Percentiles rank a stretch among this genome's conserved stretches.
These are phyloP conservation scores for Trematomus loennbergii DNA, from an alignment of 2,113 vertebrate genomes.

Conservation along the genomic window DNA sequence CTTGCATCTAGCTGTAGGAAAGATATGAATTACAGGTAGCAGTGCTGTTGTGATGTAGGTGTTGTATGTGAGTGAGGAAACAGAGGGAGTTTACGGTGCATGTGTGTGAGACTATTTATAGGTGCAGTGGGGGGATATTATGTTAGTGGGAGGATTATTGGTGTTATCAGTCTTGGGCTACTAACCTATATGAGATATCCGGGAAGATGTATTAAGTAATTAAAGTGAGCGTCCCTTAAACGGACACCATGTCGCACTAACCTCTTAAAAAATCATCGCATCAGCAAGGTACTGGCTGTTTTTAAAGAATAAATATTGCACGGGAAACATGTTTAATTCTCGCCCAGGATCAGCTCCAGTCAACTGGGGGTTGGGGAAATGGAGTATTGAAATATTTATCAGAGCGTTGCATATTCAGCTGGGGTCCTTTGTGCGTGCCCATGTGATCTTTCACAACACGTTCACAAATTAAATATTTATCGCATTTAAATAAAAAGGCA, in stretches of 20 bases:
- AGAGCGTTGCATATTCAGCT: conserved; percentile 84
- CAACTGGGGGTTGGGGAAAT: conserved; percentile 80
- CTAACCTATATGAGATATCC: conserved; percentile 51
- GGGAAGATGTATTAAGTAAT: conserved; percentile 37
- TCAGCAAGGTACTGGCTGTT: conserved; percentile 53
- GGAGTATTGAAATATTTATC: conserved; percentile 86
- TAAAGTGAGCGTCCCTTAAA: conserved; percentile 41
- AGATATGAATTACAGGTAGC: not conserved
- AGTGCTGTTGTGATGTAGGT: conserved; percentile 8
- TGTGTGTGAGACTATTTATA: conserved; percentile 55
- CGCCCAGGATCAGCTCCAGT: conserved; percentile 78
- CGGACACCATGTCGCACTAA: conserved; percentile 29
- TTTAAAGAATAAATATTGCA: conserved; percentile 83
- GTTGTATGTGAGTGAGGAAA: conserved; percentile 24
- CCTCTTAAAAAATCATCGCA: conserved; percentile 38
- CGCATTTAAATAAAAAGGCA: conserved; percentile 84
- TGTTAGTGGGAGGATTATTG: conserved; percentile 60
- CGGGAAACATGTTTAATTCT: conserved; percentile 84
- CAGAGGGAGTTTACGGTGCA: conserved; percentile 2
- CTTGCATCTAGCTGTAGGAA: not conserved
- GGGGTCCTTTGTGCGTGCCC: conserved; percentile 83
- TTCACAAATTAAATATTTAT: conserved; percentile 87
- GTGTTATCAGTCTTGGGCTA: conserved; percentile 63
- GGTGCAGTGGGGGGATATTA: conserved; percentile 30
- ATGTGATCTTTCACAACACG: conserved; percentile 85